Percentiles rank a stretch among this genome's conserved stretches.
phyloP scores from a whole-genome alignment of 2,797 vertebrate genomes.

The Alca torda region DNA sequence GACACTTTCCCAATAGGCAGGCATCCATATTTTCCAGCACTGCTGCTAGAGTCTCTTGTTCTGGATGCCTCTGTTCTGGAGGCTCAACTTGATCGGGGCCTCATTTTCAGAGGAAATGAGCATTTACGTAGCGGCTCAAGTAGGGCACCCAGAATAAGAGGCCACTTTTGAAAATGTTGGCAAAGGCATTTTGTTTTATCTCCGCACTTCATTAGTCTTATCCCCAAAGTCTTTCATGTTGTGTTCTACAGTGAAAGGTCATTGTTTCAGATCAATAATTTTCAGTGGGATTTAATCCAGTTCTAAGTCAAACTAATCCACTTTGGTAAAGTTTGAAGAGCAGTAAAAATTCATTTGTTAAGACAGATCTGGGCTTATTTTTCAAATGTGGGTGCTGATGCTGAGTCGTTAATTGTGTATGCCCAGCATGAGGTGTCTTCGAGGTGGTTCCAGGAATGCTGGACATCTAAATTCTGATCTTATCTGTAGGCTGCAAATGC shows the following conservation, averaged over 20 bases:
- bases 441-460: not conserved
- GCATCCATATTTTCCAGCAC: not conserved
- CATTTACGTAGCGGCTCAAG: not conserved
- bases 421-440: not conserved
- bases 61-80: not conserved
- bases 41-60: not conserved
- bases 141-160: not conserved
- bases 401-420: not conserved
- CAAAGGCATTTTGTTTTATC: conserved; percentile 20
- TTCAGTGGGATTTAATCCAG: conserved; percentile 17
- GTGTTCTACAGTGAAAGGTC: conserved; percentile 3
- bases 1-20: not conserved
- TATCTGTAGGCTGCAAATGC: not conserved
- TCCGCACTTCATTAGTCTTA: conserved; percentile 28
- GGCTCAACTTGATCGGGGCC: not conserved
- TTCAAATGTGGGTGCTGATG: not conserved
- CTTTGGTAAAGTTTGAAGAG: conserved; percentile 27
- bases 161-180: conserved; percentile 1
- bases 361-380: not conserved
- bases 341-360: conserved; percentile 1
- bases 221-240: conserved; percentile 17
- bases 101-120: not conserved
- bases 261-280: conserved; percentile 28
- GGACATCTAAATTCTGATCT: not conserved
- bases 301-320: conserved; percentile 27